Conservation (phyloP, 2,797 vertebrate genomes). For the Anguilla pacifica region DNA sequence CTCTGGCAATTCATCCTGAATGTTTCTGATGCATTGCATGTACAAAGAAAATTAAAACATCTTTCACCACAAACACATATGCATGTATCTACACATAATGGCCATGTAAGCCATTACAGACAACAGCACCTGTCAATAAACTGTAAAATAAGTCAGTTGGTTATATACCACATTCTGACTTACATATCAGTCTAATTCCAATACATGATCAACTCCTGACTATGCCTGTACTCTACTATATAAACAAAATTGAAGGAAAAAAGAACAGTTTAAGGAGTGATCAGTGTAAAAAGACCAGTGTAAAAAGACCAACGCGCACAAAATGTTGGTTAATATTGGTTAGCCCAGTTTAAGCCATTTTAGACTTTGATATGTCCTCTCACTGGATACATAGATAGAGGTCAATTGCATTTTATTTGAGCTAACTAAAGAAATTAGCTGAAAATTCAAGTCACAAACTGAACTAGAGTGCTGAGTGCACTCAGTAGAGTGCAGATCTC, state of each 20-base stretch:
- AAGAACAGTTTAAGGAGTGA: conserved; percentile 33
- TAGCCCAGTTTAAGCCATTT: conserved; percentile 54
- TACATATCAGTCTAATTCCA: not conserved
- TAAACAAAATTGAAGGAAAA: not conserved
- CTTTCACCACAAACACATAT: no score
- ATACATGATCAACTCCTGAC: not conserved
- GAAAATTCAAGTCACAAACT: no score
- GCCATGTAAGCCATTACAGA: no score
- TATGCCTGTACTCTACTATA: not conserved
- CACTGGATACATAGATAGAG: conserved; percentile 57
- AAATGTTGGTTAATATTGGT: conserved; percentile 62
- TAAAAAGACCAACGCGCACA: conserved; percentile 23
- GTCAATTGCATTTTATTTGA: not conserved
- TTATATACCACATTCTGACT: not conserved
- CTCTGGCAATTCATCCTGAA: no score
- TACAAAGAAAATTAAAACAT: no score
- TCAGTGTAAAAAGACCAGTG: conserved; percentile 50
- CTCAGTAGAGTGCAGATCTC: no score
- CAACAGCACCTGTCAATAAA: no score
- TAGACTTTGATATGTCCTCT: conserved; percentile 61
- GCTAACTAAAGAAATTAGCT: no score
- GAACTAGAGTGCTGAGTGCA: no score
- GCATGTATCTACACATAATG: no score
- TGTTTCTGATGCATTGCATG: no score
- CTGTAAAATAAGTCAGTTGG: no score